phyloP scores from a whole-genome alignment of 2,113 vertebrate genomes.

The Aramus guarauna region DNA sequence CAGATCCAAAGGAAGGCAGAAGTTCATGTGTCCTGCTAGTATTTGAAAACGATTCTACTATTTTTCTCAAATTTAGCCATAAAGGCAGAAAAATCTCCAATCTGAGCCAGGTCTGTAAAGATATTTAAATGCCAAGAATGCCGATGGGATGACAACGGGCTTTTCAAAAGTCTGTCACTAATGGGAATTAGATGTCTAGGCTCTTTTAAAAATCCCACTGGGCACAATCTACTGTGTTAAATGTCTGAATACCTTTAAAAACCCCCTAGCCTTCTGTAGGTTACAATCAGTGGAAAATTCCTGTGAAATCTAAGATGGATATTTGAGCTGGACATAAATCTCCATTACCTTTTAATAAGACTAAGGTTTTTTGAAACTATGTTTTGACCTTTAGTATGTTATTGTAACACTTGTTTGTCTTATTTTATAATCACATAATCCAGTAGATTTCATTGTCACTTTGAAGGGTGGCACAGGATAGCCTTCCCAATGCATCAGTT shows the following conservation, averaged over 20 bases:
- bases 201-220: neutral
- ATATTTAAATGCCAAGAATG: neutral
- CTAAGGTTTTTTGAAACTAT: accelerated
- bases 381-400: neutral
- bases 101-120: neutral
- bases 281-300: neutral
- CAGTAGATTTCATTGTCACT: neutral
- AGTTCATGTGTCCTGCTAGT: neutral
- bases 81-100: neutral
- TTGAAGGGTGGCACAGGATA: neutral
- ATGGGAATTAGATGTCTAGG: neutral
- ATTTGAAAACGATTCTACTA: neutral
- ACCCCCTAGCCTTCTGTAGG: neutral
- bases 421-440: neutral
- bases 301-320: neutral
- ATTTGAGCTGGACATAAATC: neutral
- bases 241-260: neutral
- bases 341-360: neutral
- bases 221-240: neutral
- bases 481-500: neutral
- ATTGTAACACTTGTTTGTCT: neutral
- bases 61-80: neutral
- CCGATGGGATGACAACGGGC: neutral
- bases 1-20: neutral
- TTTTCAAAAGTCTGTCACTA: neutral